Base-by-base conservation (phyloP, 2,113 vertebrate genomes). In the Labeo rohita region DNA sequence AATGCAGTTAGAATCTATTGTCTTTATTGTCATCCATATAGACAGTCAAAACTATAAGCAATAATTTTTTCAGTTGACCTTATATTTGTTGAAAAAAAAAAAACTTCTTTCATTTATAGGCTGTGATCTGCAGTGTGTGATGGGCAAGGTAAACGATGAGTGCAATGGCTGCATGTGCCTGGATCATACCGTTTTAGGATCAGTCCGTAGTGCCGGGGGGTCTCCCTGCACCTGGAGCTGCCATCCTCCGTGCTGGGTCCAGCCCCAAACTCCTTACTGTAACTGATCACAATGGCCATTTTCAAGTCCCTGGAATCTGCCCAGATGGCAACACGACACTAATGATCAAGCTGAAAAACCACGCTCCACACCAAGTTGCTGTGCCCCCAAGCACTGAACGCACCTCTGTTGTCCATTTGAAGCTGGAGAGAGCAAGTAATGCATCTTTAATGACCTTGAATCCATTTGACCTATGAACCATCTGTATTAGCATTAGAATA, bases 111-210 rank as follows among this genome's bases (percentile, higher is more conserved):
- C 7, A 89, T 7, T 80, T 86, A 47, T 84, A 99, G 98, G 87
- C 28, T 99, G 98, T 91, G 91, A 92, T 76, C 87, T 98, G 87
- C 93, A 93, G 63, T 99, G 98, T 87, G 49, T 92, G 87, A 96
- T 96, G 95, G 98, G 98, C 36, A 95, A 7, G 0, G 94, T 92
- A 49, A 99, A 98, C 0, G 96, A 95, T 0, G 97, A 98, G 74
- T 99, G 98, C 10, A 95, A 96, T 0, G 84, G 95, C 1, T 99
- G 98, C 91, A 96, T 95, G 94, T 99, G 98, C 36, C 92, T 98
- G 90, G 95, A 97, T 1, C 96, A 97, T 11, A 86, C 93, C 16
- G 92, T 99, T 39, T 92, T 95, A 0, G 98, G 98, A 21, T 95
- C 94, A 15, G 94, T 98, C 45, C 95, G 96, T 75, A 95, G 97